A percentile compares a stretch with the other conserved stretches of the same genome.
Evolutionary conservation across 2,113 vertebrate species (phyloP).

Genomic region (Pica pica): DNA sequence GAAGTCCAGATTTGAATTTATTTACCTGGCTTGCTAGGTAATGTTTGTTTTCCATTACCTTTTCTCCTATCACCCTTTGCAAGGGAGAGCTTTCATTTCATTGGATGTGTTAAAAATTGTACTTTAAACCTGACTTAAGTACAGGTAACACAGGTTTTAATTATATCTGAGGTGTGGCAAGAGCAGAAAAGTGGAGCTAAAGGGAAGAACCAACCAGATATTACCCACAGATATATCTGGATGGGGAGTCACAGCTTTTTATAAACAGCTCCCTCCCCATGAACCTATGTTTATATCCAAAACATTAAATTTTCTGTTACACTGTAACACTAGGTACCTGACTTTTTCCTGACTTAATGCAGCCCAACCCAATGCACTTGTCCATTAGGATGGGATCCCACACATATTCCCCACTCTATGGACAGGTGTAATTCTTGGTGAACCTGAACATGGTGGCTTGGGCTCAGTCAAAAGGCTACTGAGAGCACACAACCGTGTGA

Average conservation of each 20-base stretch:
- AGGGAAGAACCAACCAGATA: not conserved
- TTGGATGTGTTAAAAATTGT: conserved; percentile 30
- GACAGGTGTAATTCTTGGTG: not conserved
- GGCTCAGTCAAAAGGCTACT: not conserved
- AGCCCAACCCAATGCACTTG: not conserved
- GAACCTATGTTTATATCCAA: not conserved
- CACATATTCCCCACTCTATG: accelerated
- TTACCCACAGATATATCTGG: not conserved
- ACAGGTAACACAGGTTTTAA: not conserved
- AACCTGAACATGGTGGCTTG: not conserved
- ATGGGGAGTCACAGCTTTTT: not conserved
- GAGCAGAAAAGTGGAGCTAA: not conserved
- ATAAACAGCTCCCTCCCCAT: not conserved
- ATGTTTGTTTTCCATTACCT: not conserved
- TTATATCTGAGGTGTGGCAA: not conserved
- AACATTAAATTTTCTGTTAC: not conserved
- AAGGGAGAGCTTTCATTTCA: not conserved
- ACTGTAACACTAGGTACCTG: not conserved
- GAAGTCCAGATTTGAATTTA: conserved; percentile 14
- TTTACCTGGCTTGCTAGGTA: conserved; percentile 18
- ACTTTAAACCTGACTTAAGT: not conserved
- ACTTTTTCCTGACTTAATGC: not conserved
- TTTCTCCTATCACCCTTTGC: not conserved
- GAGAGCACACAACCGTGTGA: not conserved
- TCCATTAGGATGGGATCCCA: not conserved